phyloP scores from a whole-genome alignment of 2,113 vertebrate genomes.

The Pelusios castaneus region DNA sequence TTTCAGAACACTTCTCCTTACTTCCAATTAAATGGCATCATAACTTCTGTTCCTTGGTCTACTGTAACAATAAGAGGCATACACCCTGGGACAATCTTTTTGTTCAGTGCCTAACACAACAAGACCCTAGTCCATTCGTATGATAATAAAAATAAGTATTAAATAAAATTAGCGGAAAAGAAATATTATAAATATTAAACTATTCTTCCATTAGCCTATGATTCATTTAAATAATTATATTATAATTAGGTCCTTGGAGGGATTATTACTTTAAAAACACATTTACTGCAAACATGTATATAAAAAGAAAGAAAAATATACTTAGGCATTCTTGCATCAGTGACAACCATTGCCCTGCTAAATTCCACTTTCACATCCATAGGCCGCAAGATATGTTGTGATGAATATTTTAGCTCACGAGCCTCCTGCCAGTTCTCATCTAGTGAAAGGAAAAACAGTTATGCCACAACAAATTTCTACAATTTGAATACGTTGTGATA shows the following conservation, averaged over 20 bases:
- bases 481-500: not conserved
- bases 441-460: constrained; percentile 60
- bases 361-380: constrained; percentile 92
- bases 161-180: not conserved
- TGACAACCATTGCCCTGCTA: constrained; percentile 93
- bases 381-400: constrained; percentile 92
- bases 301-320: constrained; percentile 63
- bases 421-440: constrained; percentile 93
- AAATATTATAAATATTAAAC: too few species aligned
- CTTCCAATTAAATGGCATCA: constrained; percentile 34
- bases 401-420: constrained; percentile 84
- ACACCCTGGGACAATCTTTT: not conserved
- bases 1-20: not conserved
- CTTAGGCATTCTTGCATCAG: constrained; percentile 95
- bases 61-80: not conserved
- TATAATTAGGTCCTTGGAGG: not conserved
- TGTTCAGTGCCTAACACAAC: not conserved
- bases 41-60: too few species aligned
- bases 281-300: constrained; percentile 18
- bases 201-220: not conserved
- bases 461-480: not conserved
- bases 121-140: too few species aligned
- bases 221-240: not conserved
- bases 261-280: not conserved
- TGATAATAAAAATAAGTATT: not conserved